A percentile compares a stretch with the other conserved stretches of the same genome.
Evolutionary conservation across 2,113 vertebrate species (phyloP).

Genomic region (Prunella fulvescens): DNA sequence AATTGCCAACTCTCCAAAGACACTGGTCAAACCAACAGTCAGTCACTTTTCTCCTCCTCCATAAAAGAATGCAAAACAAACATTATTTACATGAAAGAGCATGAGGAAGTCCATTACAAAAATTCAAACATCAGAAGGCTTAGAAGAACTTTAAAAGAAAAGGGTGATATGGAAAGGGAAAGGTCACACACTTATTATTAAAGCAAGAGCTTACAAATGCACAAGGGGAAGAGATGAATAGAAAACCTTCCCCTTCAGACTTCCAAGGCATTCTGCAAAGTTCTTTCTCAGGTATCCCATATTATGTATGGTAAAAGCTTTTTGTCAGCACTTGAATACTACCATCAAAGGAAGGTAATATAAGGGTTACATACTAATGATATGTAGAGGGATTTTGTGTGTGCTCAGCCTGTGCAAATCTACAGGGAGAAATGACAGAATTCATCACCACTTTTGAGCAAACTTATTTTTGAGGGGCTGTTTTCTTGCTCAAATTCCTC

Average conservation of each 20-base stretch:
- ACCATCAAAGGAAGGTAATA: neutral
- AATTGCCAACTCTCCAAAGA: too few relatives aligned
- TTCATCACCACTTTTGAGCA: neutral
- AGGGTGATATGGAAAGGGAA: too few relatives aligned
- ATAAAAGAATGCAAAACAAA: too few relatives aligned
- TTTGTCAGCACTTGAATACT: neutral
- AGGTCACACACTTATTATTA: neutral
- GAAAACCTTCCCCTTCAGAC: neutral
- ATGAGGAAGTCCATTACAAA: too few relatives aligned
- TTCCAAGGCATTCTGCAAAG: neutral
- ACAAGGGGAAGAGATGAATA: neutral
- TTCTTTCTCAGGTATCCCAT: neutral
- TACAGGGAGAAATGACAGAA: neutral
- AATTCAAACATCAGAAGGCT: too few relatives aligned
- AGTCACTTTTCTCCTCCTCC: too few relatives aligned
- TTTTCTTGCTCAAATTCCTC: neutral
- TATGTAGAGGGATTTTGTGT: neutral
- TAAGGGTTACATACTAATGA: neutral
- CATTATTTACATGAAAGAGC: too few relatives aligned
- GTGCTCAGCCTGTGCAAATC: neutral
- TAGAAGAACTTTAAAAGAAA: too few relatives aligned
- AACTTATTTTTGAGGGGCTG: neutral
- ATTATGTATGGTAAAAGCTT: neutral
- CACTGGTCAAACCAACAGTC: too few relatives aligned
- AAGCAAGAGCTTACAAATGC: neutral